Evolutionary conservation across 2,888 invertebrate species (phyloP), one percentile per base, ranked within the genome.

Genomic region (Malthinus flaveolus): DNA sequence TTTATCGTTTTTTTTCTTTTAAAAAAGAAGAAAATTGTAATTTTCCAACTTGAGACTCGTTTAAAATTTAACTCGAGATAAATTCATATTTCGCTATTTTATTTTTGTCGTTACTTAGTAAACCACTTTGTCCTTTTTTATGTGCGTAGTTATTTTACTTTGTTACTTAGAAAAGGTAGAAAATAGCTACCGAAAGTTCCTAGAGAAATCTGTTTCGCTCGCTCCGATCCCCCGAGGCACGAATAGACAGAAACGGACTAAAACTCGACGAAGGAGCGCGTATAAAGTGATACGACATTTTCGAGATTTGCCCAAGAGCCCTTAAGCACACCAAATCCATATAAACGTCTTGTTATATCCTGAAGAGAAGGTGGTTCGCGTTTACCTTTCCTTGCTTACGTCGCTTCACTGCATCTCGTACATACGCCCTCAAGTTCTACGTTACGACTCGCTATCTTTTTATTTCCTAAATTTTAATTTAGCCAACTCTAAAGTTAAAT

Each of bases 271-370:
- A 55, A 61, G 54, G 55, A 51, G 58, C 58, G 63, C 66, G 66
- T 69, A 69, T 71, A 72, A 70, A 71, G 71, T 71, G 71, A 73
- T 73, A 71, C 72, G 72, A 71, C 73, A 73, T 74, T 73, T 71
- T 71, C 73, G 67, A 73, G 73, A 73, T 74, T 75, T 73, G 70
- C 71, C 65, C 70, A 66, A 71, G 66, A 74, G 73, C 75, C 70
- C 71, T 73, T 74, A 72, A 74, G 73, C 73, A 75, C 69, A 73
- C 71, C 71, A 71, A 72, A 74, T 74, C 72, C 73, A 71, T 68
- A 73, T 74, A 72, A 74, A 74, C 69, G 71, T 72, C 72, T 72
- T 68, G 72, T 69, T 68, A 62, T 68, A 66, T 65, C 60, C 63
- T 59, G 56, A 49, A 53, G 60, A 49, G 61, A 56, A 42, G 63